Evolutionary conservation across 2,113 vertebrate species (phyloP), one percentile per base, ranked within the genome.

Genomic region (Myocastor coypus): DNA sequence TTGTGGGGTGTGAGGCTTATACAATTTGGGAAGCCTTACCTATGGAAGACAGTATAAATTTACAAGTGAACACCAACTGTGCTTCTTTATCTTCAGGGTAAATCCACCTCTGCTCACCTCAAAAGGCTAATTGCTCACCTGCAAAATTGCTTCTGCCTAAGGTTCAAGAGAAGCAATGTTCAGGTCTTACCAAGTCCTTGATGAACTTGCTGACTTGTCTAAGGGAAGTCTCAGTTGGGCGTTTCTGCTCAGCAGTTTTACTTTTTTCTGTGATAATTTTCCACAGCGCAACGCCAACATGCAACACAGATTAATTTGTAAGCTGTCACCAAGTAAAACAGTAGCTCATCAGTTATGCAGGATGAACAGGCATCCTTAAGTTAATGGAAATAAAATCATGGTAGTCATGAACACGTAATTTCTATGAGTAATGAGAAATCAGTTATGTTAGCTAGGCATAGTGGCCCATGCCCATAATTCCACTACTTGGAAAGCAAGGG

Each of bases 371-470:
- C 37, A 63, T 78, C 92, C 37, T 88, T 73, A 64, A 91, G 68
- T 81, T 86, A 91, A 93, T 46, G 52, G 84, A 96, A 92, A 93
- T 92, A 94, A 90, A 94, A 91, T 96, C 63, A 69, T 78, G 37
- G 3, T n/a, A 90, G 66, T 71, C 20, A 59, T 22, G 34, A 28
- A 75, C 42, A 66, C 69, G 32, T 84, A 77, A 66, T 77, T 28
- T 28, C 40, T 46, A 46, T 87, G 17, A 4, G 55, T 88, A 94
- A 69, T 42, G 81, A 89, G 46, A 94, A 96, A 95, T 26, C 40
- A 86, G 32, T 34, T 80, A 52, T 20, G 40, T 77, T 52, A 40
- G 59, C 77, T 3, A 55, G 77, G 32, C 32, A 55, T 55, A 50
- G 46, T 34, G 77, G 30, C 46, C 55, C 32, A 12, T 55, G 46